Percentiles rank a stretch among this genome's conserved stretches.
Conservation (phyloP, 2,888 invertebrate genomes). For the Acanthosepion esculentum region DNA sequence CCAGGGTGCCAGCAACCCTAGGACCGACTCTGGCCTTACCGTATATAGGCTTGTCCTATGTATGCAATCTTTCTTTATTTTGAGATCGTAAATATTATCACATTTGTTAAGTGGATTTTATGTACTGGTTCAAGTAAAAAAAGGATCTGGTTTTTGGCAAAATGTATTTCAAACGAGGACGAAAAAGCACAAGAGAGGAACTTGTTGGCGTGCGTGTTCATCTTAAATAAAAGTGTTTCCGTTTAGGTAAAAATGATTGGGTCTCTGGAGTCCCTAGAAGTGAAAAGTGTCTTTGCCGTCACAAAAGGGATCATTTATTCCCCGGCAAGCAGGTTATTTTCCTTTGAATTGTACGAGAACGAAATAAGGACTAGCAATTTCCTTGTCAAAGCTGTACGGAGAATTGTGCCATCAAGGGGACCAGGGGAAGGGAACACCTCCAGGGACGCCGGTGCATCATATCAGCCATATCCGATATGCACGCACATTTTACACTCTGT, state of each 20-base stretch:
- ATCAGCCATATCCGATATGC: neutral
- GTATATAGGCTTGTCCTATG: no score
- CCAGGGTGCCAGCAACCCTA: no score
- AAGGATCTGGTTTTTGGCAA: no score
- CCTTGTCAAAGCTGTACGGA: neutral
- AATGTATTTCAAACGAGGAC: neutral
- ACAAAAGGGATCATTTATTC: neutral
- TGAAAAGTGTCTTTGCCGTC: neutral
- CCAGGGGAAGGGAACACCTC: neutral
- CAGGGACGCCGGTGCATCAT: neutral
- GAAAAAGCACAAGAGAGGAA: neutral
- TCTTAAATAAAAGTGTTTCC: neutral
- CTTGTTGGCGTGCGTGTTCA: neutral
- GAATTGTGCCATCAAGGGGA: neutral
- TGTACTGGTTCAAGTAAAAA: no score
- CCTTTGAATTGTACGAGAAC: neutral
- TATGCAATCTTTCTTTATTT: no score
- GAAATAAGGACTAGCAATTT: neutral
- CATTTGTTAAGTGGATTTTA: no score
- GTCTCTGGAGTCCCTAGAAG: neutral
- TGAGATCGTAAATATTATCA: no score
- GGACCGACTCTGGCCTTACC: no score
- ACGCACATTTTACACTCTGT: neutral
- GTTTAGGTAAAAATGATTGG: neutral
- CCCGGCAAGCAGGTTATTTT: neutral